Evolutionary conservation across 2,888 invertebrate species (phyloP).

Genomic region (Endotricha flammealis): DNA sequence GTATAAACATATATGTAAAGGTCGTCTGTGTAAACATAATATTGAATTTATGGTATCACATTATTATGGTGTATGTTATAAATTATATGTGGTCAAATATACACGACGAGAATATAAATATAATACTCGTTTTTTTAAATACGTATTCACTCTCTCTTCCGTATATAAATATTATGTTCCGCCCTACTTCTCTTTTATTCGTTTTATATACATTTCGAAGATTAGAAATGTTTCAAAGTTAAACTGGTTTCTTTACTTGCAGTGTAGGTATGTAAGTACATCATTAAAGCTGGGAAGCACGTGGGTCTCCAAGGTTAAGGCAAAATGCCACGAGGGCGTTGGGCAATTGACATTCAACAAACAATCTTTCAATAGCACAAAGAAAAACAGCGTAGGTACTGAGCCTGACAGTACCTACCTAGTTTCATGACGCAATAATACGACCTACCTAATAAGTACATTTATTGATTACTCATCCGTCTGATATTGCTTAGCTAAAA

Average conservation of each 20-base stretch:
- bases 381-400: slow-evolving; percentile 16
- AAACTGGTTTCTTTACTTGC: too few species aligned
- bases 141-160: too few species aligned
- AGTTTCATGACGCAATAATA: not conserved
- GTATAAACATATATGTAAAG: not conserved
- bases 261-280: not conserved
- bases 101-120: too few species aligned
- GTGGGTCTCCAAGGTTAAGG: slow-evolving; percentile 51
- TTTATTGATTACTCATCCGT: slow-evolving; percentile 14
- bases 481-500: too few species aligned
- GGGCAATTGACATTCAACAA: slow-evolving; percentile 43
- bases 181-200: too few species aligned
- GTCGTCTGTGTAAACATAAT: not conserved
- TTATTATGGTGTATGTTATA: too few species aligned
- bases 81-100: too few species aligned
- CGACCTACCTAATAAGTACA: slow-evolving; percentile 10
- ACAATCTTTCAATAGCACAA: slow-evolving; percentile 25
- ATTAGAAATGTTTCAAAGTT: too few species aligned
- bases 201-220: too few species aligned
- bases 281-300: slow-evolving; percentile 28
- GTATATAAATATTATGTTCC: too few species aligned
- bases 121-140: too few species aligned
- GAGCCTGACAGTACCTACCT: slow-evolving; percentile 8
- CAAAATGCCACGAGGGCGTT: slow-evolving; percentile 33
- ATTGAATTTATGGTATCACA: not conserved